phyloP scores from a whole-genome alignment of 1,140 invertebrate species.

The Acromyrmex echinatior region DNA sequence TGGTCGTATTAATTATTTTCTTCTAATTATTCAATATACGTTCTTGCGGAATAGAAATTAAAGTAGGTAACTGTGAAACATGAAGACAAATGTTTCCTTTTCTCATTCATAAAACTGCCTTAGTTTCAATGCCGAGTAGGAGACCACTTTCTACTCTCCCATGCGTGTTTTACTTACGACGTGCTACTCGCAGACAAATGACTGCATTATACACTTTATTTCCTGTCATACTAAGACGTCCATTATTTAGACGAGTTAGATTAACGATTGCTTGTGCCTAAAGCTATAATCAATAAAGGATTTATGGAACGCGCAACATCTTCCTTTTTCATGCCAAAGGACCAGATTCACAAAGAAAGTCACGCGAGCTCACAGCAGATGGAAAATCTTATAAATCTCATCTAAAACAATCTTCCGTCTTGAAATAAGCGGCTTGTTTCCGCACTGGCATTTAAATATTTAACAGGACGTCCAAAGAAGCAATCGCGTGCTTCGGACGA shows the following conservation, averaged over 20 bases:
- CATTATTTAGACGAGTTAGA: constrained; percentile 38
- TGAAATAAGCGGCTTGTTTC: constrained; percentile 47
- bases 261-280: constrained; percentile 26
- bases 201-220: constrained; percentile 28
- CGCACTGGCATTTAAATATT: constrained; percentile 70
- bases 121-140: constrained; percentile 21
- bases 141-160: not conserved
- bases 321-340: constrained; percentile 20
- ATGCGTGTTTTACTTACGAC: constrained; percentile 41
- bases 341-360: constrained; percentile 14
- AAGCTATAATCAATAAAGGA: constrained; percentile 49
- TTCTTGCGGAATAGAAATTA: not conserved
- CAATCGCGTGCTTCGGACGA: constrained; percentile 61
- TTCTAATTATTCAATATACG: not conserved
- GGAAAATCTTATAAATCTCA: constrained; percentile 61
- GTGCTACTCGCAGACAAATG: constrained; percentile 30
- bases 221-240: constrained; percentile 38
- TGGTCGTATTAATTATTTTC: not conserved
- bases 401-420: constrained; percentile 12
- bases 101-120: constrained; percentile 31
- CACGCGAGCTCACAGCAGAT: constrained; percentile 38
- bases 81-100: constrained; percentile 33
- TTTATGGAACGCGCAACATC: constrained; percentile 50
- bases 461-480: constrained; percentile 65
- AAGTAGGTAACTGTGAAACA: not conserved